These are phyloP conservation scores for Uloborus plumipes DNA, from an alignment of 2,888 invertebrate species.

Conservation along the genomic window DNA sequence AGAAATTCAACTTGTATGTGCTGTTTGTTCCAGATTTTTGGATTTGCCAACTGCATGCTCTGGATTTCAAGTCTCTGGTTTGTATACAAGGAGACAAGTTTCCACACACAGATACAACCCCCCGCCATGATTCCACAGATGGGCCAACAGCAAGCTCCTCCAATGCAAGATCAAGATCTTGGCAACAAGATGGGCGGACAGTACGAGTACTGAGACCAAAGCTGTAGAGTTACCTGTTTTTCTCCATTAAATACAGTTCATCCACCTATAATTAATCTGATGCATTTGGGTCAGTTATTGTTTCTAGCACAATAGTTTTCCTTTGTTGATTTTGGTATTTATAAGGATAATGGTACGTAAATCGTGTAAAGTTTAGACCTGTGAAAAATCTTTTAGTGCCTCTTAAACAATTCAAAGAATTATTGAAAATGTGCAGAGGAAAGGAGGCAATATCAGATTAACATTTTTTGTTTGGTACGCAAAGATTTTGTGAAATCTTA, in stretches of 20 bases:
- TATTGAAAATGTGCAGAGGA: no score
- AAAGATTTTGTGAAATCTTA: no score
- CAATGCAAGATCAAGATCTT: conserved; percentile 60
- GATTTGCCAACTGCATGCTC: conserved; percentile 80
- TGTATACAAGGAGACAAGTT: conserved; percentile 80
- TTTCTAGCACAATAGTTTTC: not conserved
- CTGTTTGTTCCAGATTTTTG: conserved; percentile 75
- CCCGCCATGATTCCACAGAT: conserved; percentile 59
- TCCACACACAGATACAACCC: conserved; percentile 63
- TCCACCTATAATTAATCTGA: not conserved
- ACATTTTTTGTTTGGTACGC: no score
- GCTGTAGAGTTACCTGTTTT: conserved; percentile 7
- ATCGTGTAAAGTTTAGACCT: not conserved
- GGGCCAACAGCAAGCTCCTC: conserved; percentile 58
- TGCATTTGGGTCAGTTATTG: no score
- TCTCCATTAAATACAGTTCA: conserved; percentile 17
- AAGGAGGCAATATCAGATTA: no score
- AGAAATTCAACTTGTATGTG: not conserved
- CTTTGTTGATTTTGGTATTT: conserved; percentile 3
- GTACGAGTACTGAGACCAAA: conserved; percentile 48
- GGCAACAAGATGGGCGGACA: conserved; percentile 58
- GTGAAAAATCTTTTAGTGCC: not conserved
- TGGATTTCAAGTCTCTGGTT: conserved; percentile 83
- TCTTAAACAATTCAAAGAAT: no score
- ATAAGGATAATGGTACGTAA: not conserved